Percentiles rank a stretch among this genome's conserved stretches.
Conservation (phyloP, 2,113 vertebrate species). For the Bostrychus sinensis region DNA sequence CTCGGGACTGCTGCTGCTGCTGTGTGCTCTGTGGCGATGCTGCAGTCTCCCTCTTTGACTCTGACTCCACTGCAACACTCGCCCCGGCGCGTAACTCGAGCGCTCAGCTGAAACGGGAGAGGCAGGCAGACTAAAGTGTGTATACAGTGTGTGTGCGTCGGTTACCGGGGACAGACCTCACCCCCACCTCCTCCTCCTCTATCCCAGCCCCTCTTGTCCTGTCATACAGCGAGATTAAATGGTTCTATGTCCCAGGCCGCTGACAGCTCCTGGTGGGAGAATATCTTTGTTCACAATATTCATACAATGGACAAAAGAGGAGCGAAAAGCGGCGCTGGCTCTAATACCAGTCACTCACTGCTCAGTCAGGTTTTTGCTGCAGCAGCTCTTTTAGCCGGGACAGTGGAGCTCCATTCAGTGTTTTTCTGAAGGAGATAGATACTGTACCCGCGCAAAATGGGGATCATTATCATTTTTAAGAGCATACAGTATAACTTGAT, state of each 20-base stretch:
- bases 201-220: constrained; percentile 26
- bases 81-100: constrained; percentile 83
- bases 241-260: constrained; percentile 60
- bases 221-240: constrained; percentile 74
- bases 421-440: constrained; percentile 25
- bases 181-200: constrained; percentile 27
- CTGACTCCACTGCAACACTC: constrained; percentile 81
- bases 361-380: constrained; percentile 63
- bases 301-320: constrained; percentile 60
- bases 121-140: constrained; percentile 65
- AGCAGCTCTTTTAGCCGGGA: constrained; percentile 61
- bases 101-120: constrained; percentile 87
- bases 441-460: constrained; percentile 20
- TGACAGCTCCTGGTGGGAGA: constrained; percentile 66
- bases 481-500: background rate
- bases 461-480: background rate
- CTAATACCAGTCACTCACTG: constrained; percentile 43
- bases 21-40: constrained; percentile 87
- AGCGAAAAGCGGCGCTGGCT: constrained; percentile 48
- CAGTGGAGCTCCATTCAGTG: constrained; percentile 54
- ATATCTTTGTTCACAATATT: constrained; percentile 73
- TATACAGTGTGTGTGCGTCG: constrained; percentile 55
- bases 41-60: constrained; percentile 83
- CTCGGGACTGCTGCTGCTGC: constrained; percentile 83
- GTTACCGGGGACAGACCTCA: constrained; percentile 57